A percentile compares a stretch with the other conserved stretches of the same genome.
phyloP scores from a whole-genome alignment of 2,888 invertebrate species.

The Melanotus villosus region DNA sequence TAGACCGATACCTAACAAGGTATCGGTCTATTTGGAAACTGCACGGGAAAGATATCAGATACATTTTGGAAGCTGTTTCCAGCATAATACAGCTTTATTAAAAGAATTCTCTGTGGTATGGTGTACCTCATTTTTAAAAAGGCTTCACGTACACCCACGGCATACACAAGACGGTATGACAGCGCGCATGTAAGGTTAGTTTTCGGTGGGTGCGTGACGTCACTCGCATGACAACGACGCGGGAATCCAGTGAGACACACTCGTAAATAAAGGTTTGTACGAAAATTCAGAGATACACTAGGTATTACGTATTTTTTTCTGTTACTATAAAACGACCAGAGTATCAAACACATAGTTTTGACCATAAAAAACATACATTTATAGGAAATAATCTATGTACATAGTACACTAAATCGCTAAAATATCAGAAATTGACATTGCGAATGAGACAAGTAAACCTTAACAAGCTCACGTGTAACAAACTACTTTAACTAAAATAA shows the following conservation, averaged over 20 bases:
- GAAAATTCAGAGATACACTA: not conserved
- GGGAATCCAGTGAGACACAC: not conserved
- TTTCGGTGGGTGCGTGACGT: too few relatives aligned
- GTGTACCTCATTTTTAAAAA: too few relatives aligned
- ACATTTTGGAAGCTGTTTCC: too few relatives aligned
- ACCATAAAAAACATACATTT: not conserved
- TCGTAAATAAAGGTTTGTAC: not conserved
- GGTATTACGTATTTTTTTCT: not conserved
- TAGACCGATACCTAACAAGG: too few relatives aligned
- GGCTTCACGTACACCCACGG: too few relatives aligned
- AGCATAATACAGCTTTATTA: too few relatives aligned
- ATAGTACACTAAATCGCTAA: not conserved
- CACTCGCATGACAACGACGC: not conserved
- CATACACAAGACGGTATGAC: not conserved
- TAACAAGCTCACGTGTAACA: not conserved
- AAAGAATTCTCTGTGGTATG: too few relatives aligned
- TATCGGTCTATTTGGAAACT: too few relatives aligned
- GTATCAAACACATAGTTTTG: not conserved
- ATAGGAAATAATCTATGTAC: not conserved
- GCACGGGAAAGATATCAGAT: too few relatives aligned
- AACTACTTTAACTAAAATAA: not conserved
- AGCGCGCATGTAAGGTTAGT: not conserved
- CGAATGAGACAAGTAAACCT: not conserved
- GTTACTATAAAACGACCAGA: not conserved
- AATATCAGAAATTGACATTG: not conserved